Percentiles rank a stretch among this genome's conserved stretches.
Evolutionary conservation across 2,797 vertebrate genomes (phyloP).

Genomic region (Pteropus rufus): DNA sequence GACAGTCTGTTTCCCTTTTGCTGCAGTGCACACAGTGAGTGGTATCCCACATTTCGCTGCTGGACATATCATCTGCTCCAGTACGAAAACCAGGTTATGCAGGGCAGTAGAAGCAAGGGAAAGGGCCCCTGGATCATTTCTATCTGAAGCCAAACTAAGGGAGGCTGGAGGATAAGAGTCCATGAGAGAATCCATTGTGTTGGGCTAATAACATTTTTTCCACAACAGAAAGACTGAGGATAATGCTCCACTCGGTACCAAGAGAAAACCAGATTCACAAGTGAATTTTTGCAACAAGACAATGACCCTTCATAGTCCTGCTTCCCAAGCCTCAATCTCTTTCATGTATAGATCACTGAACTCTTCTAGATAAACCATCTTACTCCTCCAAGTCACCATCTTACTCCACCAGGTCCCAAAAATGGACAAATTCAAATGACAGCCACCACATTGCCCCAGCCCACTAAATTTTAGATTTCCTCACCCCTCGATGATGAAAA

Average conservation of each 20-base stretch:
- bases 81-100: neutral
- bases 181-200: neutral
- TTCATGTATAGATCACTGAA: neutral
- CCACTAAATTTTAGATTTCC: neutral
- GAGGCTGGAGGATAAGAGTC: neutral
- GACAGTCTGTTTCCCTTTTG: too few relatives aligned
- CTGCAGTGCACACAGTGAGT: neutral
- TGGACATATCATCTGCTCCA: neutral
- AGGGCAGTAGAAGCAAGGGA: neutral
- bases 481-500: neutral
- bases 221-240: neutral
- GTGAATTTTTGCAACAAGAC: neutral
- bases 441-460: neutral
- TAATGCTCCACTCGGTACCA: neutral
- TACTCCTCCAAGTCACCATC: neutral
- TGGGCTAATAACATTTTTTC: neutral
- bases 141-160: neutral
- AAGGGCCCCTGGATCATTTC: neutral
- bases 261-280: neutral
- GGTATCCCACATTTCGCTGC: neutral
- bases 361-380: neutral
- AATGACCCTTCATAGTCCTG: neutral
- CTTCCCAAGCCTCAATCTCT: neutral
- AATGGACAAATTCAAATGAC: neutral
- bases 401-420: neutral